Evolutionary conservation across 1,140 invertebrate genomes (phyloP).

Genomic region (Bombus terrestris): DNA sequence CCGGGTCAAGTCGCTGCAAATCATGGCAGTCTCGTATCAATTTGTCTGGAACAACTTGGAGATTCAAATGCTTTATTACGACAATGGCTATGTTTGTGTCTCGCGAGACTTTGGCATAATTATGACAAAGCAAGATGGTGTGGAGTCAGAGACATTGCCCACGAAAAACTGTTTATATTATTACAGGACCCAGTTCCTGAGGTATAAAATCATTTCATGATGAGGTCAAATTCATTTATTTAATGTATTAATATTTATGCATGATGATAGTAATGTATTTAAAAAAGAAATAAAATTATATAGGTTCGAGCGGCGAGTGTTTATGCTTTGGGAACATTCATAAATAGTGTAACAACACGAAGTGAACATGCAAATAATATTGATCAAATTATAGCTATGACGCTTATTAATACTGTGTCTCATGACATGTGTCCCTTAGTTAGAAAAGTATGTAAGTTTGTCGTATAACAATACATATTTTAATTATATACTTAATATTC

Average conservation of each 20-base stretch:
- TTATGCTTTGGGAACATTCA: constrained; percentile 96
- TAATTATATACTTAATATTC: background rate
- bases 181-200: constrained; percentile 92
- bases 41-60: constrained; percentile 92
- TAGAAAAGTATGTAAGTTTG: constrained; percentile 86
- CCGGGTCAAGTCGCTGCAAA: constrained; percentile 94
- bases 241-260: background rate
- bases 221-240: background rate
- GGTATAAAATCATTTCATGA: constrained; percentile 80
- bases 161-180: constrained; percentile 95
- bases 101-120: constrained; percentile 97
- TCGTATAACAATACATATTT: constrained; percentile 9
- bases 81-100: constrained; percentile 96
- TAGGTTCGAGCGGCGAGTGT: constrained; percentile 94
- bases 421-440: constrained; percentile 95
- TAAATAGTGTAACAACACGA: constrained; percentile 90
- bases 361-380: constrained; percentile 96
- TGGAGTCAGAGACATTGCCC: constrained; percentile 96
- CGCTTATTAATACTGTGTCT: constrained; percentile 89
- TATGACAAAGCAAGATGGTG: constrained; percentile 97
- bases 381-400: constrained; percentile 95
- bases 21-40: constrained; percentile 93
- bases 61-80: constrained; percentile 87
- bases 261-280: constrained; percentile 29
- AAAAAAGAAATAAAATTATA: background rate